Conservation (phyloP, 2,888 invertebrate genomes). For the Andrena marginata region DNA sequence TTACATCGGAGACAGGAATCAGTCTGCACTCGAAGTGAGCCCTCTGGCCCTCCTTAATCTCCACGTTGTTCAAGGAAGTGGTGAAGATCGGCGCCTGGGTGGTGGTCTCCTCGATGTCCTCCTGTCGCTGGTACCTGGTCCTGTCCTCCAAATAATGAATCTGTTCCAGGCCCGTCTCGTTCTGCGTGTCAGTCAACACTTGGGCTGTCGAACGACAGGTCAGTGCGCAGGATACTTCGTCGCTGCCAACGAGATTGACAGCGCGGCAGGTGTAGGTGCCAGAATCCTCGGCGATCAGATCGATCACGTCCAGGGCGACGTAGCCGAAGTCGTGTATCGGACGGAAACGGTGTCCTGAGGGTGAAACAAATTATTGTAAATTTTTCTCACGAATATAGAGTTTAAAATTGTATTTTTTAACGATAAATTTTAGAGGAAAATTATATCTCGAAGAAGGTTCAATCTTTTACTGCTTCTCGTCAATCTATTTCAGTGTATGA, state of each 20-base stretch:
- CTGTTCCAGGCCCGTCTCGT: constrained; percentile 94
- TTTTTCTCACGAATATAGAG: background rate
- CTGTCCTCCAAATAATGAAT: constrained; percentile 96
- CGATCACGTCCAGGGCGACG: constrained; percentile 98
- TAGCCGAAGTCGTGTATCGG: constrained; percentile 99
- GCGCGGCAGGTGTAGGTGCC: constrained; percentile 97
- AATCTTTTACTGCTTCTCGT: too few species aligned
- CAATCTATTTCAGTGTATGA: too few species aligned
- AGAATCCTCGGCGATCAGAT: constrained; percentile 97
- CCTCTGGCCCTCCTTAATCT: constrained; percentile 97
- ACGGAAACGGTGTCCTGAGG: constrained; percentile 94
- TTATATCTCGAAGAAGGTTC: too few species aligned
- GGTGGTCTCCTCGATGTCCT: constrained; percentile 92
- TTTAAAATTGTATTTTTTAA: background rate
- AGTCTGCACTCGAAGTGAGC: constrained; percentile 97
- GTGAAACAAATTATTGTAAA: background rate
- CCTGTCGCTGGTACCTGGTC: constrained; percentile 91
- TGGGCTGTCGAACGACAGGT: constrained; percentile 92
- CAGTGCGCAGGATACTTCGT: constrained; percentile 92
- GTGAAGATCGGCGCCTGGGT: constrained; percentile 97
- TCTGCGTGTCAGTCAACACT: constrained; percentile 94
- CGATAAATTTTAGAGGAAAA: too few species aligned
- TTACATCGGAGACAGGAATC: constrained; percentile 97
- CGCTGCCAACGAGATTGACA: constrained; percentile 95
- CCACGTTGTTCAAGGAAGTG: constrained; percentile 95